Evolutionary conservation across 2,797 vertebrate species (phyloP), one percentile per base, ranked within the genome.

Genomic region (Urophycis tenuis): DNA sequence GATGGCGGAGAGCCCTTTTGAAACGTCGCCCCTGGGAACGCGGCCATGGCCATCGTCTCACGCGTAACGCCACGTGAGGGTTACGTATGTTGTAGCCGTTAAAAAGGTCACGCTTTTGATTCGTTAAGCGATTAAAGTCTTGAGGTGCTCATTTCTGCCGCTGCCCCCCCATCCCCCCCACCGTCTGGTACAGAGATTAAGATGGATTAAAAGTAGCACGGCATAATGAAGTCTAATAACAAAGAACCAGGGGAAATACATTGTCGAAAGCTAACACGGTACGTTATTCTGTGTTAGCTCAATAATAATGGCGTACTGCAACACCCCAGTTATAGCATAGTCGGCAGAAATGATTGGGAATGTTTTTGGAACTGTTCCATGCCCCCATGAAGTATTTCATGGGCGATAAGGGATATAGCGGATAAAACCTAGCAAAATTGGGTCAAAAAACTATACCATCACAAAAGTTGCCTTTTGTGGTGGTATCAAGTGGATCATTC

Each of bases 1-100:
- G 25, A 39, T 14, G 39, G 39, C 8, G 3, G 34, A 33, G 39
- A 29, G 60, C 29, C 60, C 25, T 12, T 25, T 78, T 34, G 34
- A 77, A 74, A 80, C 75, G 77, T 78, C 78, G 71, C 0, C 0
- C n/a, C 60, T 67, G 53, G 53, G 22, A 64, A 64, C 11, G 25
- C 29, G 10, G 60, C 25, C 12, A 29, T 67, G 11, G n/a, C 25
- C 22, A 7, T 60, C 53, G 12, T 25, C 60, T 67, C 9, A 11
- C 11, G n/a, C 29, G 25, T 67, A 29, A 67, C 14, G 60, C 2
- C 22, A 60, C 9, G 25, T 67, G 17, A 12, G 25, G 12, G 60
- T 12, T 25, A 67, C n/a, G 60, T 67, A 12, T 29, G 60, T 29
- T 67, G 11, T 67, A 67, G n/a, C 60, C 4, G 29, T 67, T 9